phyloP scores from a whole-genome alignment of 2,888 invertebrate genomes.

The Chirona hameri region DNA sequence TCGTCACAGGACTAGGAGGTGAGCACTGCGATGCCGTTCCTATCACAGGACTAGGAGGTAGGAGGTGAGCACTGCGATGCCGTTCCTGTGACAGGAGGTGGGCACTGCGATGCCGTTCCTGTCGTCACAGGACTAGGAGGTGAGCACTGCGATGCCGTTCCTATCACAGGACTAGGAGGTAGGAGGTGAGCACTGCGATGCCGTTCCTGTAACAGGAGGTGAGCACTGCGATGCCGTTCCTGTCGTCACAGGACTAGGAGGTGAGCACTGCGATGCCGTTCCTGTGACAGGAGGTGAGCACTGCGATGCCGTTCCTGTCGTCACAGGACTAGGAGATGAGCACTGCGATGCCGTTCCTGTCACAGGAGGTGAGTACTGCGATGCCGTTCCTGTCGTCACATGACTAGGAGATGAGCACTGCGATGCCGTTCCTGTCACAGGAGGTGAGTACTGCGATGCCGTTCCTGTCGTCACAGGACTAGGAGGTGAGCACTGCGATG shows the following conservation, averaged over 20 bases:
- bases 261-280: constrained; percentile 72
- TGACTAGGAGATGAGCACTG: constrained; percentile 62
- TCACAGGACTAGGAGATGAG: constrained; percentile 71
- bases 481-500: constrained; percentile 59
- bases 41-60: constrained; percentile 95
- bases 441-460: constrained; percentile 74
- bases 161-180: constrained; percentile 93
- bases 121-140: constrained; percentile 85
- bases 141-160: constrained; percentile 72
- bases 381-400: constrained; percentile 92
- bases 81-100: constrained; percentile 85
- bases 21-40: constrained; percentile 73
- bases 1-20: constrained; percentile 86
- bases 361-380: constrained; percentile 69
- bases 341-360: constrained; percentile 83
- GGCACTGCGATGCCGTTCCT: constrained; percentile 79
- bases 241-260: constrained; percentile 92
- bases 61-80: constrained; percentile 63
- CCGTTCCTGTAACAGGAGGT: constrained; percentile 89
- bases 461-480: constrained; percentile 91
- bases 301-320: constrained; percentile 91
- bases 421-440: constrained; percentile 90
- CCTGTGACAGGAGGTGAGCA: constrained; percentile 74
- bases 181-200: constrained; percentile 59
- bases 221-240: constrained; percentile 73